Conservation (phyloP, 1,140 invertebrate genomes). For the Telenomus remus region DNA sequence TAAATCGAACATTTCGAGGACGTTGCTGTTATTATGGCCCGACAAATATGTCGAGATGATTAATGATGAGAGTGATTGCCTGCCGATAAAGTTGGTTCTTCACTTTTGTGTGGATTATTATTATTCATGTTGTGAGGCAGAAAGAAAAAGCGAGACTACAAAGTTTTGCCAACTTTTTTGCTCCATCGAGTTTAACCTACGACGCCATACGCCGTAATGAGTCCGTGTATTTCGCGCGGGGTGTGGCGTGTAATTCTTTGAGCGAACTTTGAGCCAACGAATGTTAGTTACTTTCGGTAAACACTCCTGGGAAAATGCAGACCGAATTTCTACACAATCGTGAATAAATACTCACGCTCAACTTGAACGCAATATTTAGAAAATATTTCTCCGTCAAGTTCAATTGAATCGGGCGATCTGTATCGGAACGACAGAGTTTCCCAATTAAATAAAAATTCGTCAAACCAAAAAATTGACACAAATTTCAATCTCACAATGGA, state of each 20-base stretch:
- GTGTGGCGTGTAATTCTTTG: slow-evolving; percentile 17
- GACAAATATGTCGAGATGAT: slow-evolving; percentile 22
- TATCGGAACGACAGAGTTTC: not conserved
- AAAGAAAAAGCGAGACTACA: slow-evolving; percentile 6
- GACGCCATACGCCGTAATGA: slow-evolving; percentile 14
- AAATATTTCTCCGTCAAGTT: not conserved
- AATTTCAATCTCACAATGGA: too few relatives aligned
- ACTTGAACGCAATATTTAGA: slow-evolving; percentile 9
- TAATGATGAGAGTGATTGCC: slow-evolving; percentile 27
- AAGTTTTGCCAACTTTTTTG: slow-evolving; percentile 41
- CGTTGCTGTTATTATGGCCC: slow-evolving; percentile 16
- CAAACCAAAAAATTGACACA: too few relatives aligned
- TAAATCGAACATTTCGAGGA: slow-evolving; percentile 24
- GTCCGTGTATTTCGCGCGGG: slow-evolving; percentile 9
- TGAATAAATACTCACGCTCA: slow-evolving; percentile 4
- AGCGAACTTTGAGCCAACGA: slow-evolving; percentile 18
- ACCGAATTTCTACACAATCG: slow-evolving; percentile 7
- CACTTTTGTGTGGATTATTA: slow-evolving; percentile 17
- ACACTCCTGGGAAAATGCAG: slow-evolving; percentile 27
- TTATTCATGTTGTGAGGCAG: slow-evolving; percentile 32
- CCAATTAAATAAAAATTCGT: too few relatives aligned
- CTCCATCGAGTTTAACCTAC: slow-evolving; percentile 19
- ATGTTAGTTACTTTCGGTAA: slow-evolving; percentile 33
- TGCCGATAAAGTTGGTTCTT: slow-evolving; percentile 14
- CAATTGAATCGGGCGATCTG: not conserved